Percentiles rank a stretch among this genome's conserved stretches.
Evolutionary conservation across 2,113 vertebrate genomes (phyloP).

Genomic region (Oncorhynchus tshawytscha): DNA sequence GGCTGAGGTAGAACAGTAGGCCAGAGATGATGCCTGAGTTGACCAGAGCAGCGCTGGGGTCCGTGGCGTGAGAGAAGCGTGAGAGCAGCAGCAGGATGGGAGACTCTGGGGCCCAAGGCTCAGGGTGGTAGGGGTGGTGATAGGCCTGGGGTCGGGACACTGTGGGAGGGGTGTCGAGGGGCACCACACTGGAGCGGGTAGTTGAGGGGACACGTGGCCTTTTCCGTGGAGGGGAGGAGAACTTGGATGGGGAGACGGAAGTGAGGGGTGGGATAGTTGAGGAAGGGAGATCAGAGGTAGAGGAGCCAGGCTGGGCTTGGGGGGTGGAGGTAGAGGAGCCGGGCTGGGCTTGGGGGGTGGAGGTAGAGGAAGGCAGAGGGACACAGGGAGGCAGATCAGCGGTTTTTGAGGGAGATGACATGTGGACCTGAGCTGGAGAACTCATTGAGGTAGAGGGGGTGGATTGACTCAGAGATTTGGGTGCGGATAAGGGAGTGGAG

Average conservation of each 20-base stretch:
- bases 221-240: conserved; percentile 61
- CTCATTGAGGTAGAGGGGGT: background rate
- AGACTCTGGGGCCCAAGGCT: conserved; percentile 81
- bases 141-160: conserved; percentile 45
- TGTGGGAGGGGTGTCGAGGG: conserved; percentile 57
- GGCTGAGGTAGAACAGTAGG: conserved; percentile 80
- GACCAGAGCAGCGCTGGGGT: conserved; percentile 78
- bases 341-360: background rate
- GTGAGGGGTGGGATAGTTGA: conserved; percentile 40
- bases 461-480: conserved; percentile 31
- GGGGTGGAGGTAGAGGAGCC: too few relatives aligned
- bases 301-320: background rate
- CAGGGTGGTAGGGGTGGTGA: conserved; percentile 77
- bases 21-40: conserved; percentile 66
- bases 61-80: conserved; percentile 82
- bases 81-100: conserved; percentile 84
- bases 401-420: conserved; percentile 18
- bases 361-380: conserved; percentile 14
- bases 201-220: conserved; percentile 46
- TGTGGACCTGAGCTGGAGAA: conserved; percentile 13
- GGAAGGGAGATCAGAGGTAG: conserved; percentile 7
- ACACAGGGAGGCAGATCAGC: conserved; percentile 8
- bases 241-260: conserved; percentile 57
- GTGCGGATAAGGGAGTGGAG: background rate
- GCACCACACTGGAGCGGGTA: conserved; percentile 38